These are phyloP conservation scores for Adela reaumurella DNA, from an alignment of 2,888 invertebrate genomes.

Conservation along the genomic window DNA sequence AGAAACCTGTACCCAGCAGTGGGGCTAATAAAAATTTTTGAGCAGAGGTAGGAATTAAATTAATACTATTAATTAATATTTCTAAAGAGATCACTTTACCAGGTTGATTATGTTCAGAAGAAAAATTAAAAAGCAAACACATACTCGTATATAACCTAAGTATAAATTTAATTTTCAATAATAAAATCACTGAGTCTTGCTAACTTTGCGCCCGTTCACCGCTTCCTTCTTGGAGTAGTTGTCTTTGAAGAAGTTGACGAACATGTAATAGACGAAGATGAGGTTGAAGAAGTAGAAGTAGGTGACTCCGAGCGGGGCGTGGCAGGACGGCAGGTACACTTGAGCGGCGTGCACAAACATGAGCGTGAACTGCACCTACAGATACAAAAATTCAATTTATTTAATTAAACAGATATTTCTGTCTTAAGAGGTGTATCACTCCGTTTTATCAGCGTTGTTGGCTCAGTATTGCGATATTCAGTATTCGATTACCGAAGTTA, in stretches of 20 bases:
- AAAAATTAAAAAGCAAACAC: too few species aligned
- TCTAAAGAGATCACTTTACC: too few species aligned
- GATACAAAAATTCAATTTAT: constrained; percentile 13
- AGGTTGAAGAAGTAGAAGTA: constrained; percentile 60
- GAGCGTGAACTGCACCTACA: constrained; percentile 65
- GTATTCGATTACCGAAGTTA: too few species aligned
- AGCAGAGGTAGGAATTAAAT: too few species aligned
- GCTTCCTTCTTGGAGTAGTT: constrained; percentile 34
- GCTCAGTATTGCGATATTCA: not conserved
- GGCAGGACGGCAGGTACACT: constrained; percentile 55
- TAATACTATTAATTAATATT: too few species aligned
- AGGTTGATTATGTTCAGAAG: too few species aligned
- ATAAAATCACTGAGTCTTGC: too few species aligned
- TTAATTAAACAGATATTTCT: too few species aligned
- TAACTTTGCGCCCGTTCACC: constrained; percentile 13
- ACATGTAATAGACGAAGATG: constrained; percentile 64
- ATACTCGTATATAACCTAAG: too few species aligned
- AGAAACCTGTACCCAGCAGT: too few species aligned
- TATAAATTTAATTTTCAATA: too few species aligned
- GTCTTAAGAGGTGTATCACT: not conserved
- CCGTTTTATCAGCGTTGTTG: not conserved
- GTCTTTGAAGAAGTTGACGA: constrained; percentile 64
- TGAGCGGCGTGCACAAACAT: constrained; percentile 56
- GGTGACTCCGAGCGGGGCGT: constrained; percentile 45
- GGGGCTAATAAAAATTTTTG: too few species aligned